Base-by-base conservation (phyloP, 1,140 invertebrate species). In the Brachionus paranguensis region DNA sequence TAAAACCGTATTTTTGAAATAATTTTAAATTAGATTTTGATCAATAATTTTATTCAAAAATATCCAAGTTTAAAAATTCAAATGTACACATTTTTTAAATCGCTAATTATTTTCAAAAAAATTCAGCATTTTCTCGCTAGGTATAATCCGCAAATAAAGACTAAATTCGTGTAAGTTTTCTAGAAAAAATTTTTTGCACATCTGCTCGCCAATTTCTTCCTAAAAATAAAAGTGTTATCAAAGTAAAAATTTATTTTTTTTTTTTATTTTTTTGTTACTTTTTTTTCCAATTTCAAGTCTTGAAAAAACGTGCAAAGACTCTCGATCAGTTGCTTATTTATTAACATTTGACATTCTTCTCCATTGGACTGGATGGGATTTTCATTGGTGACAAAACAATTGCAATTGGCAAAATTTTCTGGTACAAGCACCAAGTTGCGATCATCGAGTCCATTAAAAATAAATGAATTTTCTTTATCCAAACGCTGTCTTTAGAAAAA, bases 41-140 rank as follows among this genome's bases (percentile, higher is more conserved):
- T 72, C 12, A 41, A 45, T n/a, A 68, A 68, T 68, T 68, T 68
- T 43, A n/a, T 72, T 72, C 11, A 72, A 72, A 43, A 43, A 43
- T 43, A 41, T 41, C 29, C 24, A 0, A 27, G 4, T 10, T 43
- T 17, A 12, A 68, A 68, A 68, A n/a, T 29, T 29, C 3, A 76
- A 76, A 29, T 50, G 2, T 7, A 6, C 4, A 37, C 33, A n/a
- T 37, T 37, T 37, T 33, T 37, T 7, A 37, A 43, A 27, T 33
- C 45, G 45, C 47, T 76, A 76, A 12, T 50, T 76, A 29, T 76
- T 76, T 29, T 76, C 72, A 76, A 76, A 76, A 50, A 76, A 50
- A 14, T 76, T 50, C 27, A 76, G 12, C 10, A 76, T 76, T 50
- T 76, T 76, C 8, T 76, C 72, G 14, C 45, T 53, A 4, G 72